Base-by-base conservation (phyloP, 2,797 vertebrate species). In the Parambassis ranga region DNA sequence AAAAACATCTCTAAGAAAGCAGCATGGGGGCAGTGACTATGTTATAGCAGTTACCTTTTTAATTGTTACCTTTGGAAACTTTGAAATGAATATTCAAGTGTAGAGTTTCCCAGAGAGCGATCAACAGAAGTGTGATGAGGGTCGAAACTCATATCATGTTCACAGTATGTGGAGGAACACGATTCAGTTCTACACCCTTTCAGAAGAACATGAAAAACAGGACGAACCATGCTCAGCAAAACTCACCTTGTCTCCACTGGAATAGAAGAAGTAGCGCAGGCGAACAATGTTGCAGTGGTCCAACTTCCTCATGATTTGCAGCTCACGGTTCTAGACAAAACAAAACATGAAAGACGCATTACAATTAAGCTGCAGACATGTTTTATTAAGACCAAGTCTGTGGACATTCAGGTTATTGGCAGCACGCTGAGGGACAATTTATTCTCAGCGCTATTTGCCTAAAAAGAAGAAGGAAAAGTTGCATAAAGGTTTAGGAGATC, bases 221-320 rank as follows among this genome's bases (percentile, higher is more conserved):
- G 14, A 14, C 23, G 14, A 41, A 43, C 14, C 15, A 27, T 18
- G 35, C 13, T 18, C 8, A 37, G 30, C 2, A 4, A 13, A 86
- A 90, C 93, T 88, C 83, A 96, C 95, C 96, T 97, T 98, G 71
- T 98, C 97, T 91, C 97, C 97, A 50, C 96, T 98, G 33, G 96
- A 98, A 91, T 98, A 98, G 92, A 98, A 99, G 93, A 98, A 99
- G 87, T 98, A 98, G 79, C 97, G 96, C 89, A 99, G 94, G 74
- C 96, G 94, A 69, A 99, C 97, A 58, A 98, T 98, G 91, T 99
- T 99, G 94, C 97, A 99, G 87, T 99, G 97, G 92, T 99, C 97
- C 92, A 99, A 74, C 85, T 98, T 98, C 83, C 96, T 93, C 96
- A 98, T 98, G 88, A 98, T 98, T 89, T 98, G 96, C 77, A 97